Conservation (phyloP, 1,140 invertebrate genomes). For the Bombus waltoni region DNA sequence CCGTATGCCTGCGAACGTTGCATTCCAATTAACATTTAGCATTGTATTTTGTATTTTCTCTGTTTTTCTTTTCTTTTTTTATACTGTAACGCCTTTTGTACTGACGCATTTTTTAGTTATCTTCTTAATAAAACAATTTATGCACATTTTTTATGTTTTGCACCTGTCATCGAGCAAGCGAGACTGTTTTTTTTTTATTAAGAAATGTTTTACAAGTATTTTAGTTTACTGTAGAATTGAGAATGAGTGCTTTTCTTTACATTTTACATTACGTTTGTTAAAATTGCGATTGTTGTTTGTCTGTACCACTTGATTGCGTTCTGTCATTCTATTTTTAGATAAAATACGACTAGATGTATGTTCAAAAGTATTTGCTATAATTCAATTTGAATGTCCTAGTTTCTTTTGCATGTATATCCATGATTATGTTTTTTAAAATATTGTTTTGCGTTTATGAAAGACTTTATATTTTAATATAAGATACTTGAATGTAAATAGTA, state of each 20-base stretch:
- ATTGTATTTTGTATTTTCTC: slow-evolving; percentile 59
- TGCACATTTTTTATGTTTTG: slow-evolving; percentile 52
- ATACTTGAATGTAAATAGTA: background rate
- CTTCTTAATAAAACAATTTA: slow-evolving; percentile 69
- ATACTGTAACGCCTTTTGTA: slow-evolving; percentile 73
- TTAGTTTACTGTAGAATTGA: background rate
- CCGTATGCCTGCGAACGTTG: slow-evolving; percentile 59
- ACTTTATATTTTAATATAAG: background rate
- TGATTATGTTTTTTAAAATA: background rate
- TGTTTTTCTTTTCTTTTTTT: slow-evolving; percentile 56
- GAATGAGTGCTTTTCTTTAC: background rate
- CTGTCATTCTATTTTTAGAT: background rate
- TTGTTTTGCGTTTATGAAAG: background rate
- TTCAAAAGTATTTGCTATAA: background rate
- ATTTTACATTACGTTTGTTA: background rate
- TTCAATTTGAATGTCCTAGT: background rate
- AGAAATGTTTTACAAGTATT: background rate
- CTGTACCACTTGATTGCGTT: background rate
- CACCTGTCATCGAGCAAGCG: slow-evolving; percentile 1
- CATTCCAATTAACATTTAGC: slow-evolving; percentile 73
- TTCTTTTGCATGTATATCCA: slow-evolving; percentile 21
- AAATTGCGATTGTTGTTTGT: background rate
- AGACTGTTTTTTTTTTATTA: background rate
- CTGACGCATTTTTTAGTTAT: slow-evolving; percentile 52
- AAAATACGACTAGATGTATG: slow-evolving; percentile 1